These are phyloP conservation scores for Rhizomys pruinosus DNA, from an alignment of 2,113 vertebrate species.

Conservation along the genomic window DNA sequence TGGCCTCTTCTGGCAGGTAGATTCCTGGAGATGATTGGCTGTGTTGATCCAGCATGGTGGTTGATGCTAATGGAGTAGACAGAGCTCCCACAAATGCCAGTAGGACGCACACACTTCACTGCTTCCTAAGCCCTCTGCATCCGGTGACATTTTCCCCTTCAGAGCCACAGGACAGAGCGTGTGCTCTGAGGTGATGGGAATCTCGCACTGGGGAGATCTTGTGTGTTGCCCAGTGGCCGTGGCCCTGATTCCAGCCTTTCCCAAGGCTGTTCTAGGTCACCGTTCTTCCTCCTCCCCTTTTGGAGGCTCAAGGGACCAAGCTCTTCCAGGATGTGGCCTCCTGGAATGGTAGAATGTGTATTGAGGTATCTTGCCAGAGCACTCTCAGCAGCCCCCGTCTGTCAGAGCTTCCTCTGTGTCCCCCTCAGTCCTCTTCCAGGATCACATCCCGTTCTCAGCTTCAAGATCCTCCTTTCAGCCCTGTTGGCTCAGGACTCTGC, in stretches of 20 bases:
- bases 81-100: neutral
- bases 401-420: neutral
- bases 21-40: neutral
- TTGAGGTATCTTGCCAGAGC: neutral
- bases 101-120: neutral
- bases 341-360: neutral
- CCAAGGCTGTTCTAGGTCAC: rapidly evolving
- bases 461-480: neutral
- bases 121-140: neutral
- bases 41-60: neutral
- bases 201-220: neutral
- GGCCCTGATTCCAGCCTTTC: neutral
- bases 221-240: neutral
- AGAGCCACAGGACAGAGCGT: neutral
- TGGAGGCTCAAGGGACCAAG: neutral
- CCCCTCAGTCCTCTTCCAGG: neutral
- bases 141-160: neutral
- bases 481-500: neutral
- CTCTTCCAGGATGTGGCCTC: neutral
- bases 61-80: neutral
- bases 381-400: neutral
- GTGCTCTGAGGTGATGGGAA: neutral
- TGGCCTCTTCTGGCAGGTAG: neutral
- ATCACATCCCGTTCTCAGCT: neutral
- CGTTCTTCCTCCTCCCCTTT: neutral